Conservation (phyloP, 2,113 vertebrate genomes). For the Trematocara macrostoma region DNA sequence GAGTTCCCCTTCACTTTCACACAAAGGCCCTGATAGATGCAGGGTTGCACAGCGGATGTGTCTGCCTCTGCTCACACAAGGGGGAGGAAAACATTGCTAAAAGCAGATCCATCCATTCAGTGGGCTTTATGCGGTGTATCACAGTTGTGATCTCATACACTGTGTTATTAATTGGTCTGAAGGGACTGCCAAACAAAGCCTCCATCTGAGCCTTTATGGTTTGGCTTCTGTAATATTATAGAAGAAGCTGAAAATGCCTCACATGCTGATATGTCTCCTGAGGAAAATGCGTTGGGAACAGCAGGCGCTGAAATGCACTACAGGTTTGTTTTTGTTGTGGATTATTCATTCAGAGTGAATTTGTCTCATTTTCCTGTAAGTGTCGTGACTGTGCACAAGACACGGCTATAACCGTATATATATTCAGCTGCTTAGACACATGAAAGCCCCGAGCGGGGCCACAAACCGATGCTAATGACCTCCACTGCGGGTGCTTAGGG, state of each 20-base stretch:
- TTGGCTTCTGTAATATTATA: neutral
- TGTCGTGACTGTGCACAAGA: neutral
- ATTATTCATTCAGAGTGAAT: neutral
- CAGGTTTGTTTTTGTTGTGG: neutral
- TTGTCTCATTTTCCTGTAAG: neutral
- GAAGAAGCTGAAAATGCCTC: neutral
- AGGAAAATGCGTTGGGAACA: neutral
- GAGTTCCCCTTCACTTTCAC: constrained; percentile 29
- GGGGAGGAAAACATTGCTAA: neutral
- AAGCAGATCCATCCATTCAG: constrained; percentile 13
- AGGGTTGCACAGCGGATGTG: constrained; percentile 13
- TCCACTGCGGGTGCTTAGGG: constrained; percentile 4
- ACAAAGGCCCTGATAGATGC: constrained; percentile 14
- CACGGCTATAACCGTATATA: neutral
- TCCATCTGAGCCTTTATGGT: constrained; percentile 2
- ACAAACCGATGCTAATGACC: constrained; percentile 8
- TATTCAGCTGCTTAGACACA: neutral
- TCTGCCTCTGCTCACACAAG: neutral
- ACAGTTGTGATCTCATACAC: neutral
- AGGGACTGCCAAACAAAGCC: constrained; percentile 1
- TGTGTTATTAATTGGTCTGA: constrained; percentile 17
- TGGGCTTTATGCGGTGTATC: neutral
- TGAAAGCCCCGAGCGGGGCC: neutral
- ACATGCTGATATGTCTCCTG: constrained; percentile 5
- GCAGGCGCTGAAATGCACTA: neutral